Conservation (phyloP, 2,888 invertebrate species). For the Xestoiulus laeticollis region DNA sequence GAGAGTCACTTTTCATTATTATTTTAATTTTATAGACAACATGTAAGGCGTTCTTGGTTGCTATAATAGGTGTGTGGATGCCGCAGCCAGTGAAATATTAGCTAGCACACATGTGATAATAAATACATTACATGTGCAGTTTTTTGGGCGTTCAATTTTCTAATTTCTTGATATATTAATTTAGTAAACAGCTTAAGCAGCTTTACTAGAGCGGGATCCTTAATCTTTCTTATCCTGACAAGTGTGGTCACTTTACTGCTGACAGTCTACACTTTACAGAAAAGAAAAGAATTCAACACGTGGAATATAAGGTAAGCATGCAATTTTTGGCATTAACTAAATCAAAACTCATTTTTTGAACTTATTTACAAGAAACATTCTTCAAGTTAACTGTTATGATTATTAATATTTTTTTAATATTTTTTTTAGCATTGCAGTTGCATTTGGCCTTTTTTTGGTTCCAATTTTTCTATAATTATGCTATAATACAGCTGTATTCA, state of each 20-base stretch:
- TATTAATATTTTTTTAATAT: constrained; percentile 64
- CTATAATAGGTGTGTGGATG: constrained; percentile 70
- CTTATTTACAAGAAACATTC: too few relatives aligned
- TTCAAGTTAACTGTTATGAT: too few relatives aligned
- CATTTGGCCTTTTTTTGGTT: constrained; percentile 77
- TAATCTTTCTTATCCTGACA: constrained; percentile 82
- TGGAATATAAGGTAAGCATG: constrained; percentile 77
- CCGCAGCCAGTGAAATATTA: not conserved
- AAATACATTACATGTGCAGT: not conserved
- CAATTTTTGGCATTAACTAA: too few relatives aligned
- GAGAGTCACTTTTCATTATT: not conserved
- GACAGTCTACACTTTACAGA: constrained; percentile 83
- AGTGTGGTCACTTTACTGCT: constrained; percentile 77
- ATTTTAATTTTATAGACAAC: constrained; percentile 73
- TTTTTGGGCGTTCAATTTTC: too few relatives aligned
- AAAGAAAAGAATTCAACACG: constrained; percentile 83
- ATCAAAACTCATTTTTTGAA: too few relatives aligned
- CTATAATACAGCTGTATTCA: not conserved
- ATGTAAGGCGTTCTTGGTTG: constrained; percentile 80
- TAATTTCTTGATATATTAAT: constrained; percentile 70
- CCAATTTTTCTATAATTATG: constrained; percentile 62
- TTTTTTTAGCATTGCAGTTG: constrained; percentile 74
- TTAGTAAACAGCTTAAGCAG: too few relatives aligned
- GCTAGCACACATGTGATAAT: not conserved
- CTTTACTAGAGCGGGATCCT: constrained; percentile 77